These are phyloP conservation scores for Eupsittula cactorum DNA, from an alignment of 2,113 vertebrate genomes.

Conservation along the genomic window DNA sequence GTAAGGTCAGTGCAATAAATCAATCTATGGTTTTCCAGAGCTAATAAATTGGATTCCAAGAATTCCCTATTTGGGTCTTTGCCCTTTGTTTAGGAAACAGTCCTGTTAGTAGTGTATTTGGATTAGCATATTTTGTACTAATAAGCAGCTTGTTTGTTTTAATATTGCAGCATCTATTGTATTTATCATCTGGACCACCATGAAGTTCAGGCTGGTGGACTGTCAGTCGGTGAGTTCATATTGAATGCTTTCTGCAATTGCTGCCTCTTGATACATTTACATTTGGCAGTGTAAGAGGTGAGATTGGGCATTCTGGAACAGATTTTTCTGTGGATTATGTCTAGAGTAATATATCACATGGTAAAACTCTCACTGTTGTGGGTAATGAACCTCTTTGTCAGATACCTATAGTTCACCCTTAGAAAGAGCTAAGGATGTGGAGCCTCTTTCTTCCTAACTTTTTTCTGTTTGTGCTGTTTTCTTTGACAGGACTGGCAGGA, in stretches of 20 bases:
- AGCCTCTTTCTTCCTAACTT: neutral
- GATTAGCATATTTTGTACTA: neutral
- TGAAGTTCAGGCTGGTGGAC: slow-evolving; percentile 93
- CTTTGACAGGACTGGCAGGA: slow-evolving; percentile 89
- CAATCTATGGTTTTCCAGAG: neutral
- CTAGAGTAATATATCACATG: neutral
- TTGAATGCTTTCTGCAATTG: neutral
- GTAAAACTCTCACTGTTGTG: neutral
- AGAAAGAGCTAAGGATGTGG: neutral
- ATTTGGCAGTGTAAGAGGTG: neutral
- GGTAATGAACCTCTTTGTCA: neutral
- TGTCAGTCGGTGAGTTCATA: slow-evolving; percentile 89
- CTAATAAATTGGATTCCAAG: neutral
- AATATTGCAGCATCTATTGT: slow-evolving; percentile 87
- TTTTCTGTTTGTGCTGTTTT: neutral
- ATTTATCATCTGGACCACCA: slow-evolving; percentile 96
- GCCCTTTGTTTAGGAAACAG: neutral
- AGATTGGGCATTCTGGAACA: neutral
- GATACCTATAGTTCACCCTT: neutral
- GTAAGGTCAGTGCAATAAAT: neutral
- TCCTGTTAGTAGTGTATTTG: neutral
- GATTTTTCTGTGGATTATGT: neutral
- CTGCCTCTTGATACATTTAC: neutral
- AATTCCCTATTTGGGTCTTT: neutral
- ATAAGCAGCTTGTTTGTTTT: neutral